These are phyloP conservation scores for Etia nguti DNA, from an alignment of 2,113 vertebrate genomes.

Conservation along the genomic window DNA sequence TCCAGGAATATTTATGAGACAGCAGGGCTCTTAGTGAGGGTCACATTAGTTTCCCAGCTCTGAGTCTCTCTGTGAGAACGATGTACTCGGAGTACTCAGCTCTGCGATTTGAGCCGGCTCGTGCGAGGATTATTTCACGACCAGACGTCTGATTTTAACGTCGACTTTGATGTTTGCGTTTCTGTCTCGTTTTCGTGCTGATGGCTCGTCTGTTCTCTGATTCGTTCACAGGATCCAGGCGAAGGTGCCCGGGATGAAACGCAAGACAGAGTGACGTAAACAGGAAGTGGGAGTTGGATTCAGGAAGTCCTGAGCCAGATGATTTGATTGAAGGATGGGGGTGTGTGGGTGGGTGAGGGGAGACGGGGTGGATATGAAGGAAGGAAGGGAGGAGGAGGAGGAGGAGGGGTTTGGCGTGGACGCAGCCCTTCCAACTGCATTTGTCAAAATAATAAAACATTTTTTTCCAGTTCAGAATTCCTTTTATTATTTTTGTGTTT, in stretches of 20 bases:
- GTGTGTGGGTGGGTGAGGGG: not conserved
- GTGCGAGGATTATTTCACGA: fast-evolving
- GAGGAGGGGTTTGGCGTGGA: constrained; percentile 10
- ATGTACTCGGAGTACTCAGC: not conserved
- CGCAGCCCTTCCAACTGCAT: constrained; percentile 71
- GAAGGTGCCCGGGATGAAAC: constrained; percentile 93
- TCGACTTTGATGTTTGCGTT: not conserved
- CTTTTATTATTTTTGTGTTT: constrained; percentile 73
- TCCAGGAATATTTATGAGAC: fast-evolving
- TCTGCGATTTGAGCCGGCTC: too few species aligned
- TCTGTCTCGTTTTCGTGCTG: not conserved
- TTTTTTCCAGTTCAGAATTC: constrained; percentile 73
- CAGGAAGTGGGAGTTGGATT: constrained; percentile 7
- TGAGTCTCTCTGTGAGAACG: not conserved
- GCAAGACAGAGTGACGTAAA: constrained; percentile 83
- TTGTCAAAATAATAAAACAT: constrained; percentile 78
- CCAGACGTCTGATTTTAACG: fast-evolving
- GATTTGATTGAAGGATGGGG: not conserved
- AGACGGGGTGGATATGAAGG: not conserved
- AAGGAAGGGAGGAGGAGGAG: not conserved
- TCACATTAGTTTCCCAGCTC: fast-evolving
- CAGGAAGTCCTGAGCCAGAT: constrained; percentile 37
- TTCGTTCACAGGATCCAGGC: constrained; percentile 82
- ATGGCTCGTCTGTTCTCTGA: not conserved
- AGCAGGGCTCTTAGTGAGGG: not conserved